Percentiles rank a stretch among this genome's conserved stretches.
Conservation (phyloP, 30 jellyfish, hydroid and myxozoan genomes). For the Morbakka virulenta region DNA sequence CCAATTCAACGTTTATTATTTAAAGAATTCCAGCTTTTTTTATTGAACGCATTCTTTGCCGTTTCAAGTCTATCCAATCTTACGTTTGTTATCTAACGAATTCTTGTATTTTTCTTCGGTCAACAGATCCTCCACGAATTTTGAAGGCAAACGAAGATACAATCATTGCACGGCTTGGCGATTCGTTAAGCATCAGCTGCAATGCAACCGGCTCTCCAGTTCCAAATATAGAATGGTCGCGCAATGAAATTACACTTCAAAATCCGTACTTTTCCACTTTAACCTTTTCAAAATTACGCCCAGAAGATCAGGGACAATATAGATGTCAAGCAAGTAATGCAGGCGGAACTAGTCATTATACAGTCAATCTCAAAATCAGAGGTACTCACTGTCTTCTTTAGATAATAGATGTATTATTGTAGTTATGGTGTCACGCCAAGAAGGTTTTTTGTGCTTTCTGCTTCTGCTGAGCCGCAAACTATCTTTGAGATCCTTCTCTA, state of each 20-base stretch:
- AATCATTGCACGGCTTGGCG: conserved; percentile 42
- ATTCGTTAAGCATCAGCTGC: conserved; percentile 36
- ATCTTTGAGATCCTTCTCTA: no score
- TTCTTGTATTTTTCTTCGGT: neutral
- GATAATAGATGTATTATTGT: no score
- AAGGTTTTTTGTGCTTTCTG: no score
- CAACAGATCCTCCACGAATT: conserved; percentile 80
- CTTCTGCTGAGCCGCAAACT: no score
- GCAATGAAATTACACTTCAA: neutral
- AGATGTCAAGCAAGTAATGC: conserved; percentile 72
- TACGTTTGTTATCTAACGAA: neutral
- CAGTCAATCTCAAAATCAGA: conserved; percentile 60
- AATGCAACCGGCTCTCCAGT: conserved; percentile 73
- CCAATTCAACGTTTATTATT: no score
- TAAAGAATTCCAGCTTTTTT: no score
- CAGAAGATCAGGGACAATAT: conserved; percentile 86
- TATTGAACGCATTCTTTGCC: neutral
- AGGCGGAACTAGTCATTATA: conserved; percentile 75
- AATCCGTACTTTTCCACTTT: neutral
- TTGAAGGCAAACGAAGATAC: conserved; percentile 27
- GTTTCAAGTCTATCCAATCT: no score
- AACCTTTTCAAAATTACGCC: conserved; percentile 13
- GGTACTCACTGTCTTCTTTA: no score
- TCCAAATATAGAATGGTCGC: conserved; percentile 68
- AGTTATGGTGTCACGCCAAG: no score